Conservation (phyloP, 2,888 invertebrate species). For the Cabera pusaria region DNA sequence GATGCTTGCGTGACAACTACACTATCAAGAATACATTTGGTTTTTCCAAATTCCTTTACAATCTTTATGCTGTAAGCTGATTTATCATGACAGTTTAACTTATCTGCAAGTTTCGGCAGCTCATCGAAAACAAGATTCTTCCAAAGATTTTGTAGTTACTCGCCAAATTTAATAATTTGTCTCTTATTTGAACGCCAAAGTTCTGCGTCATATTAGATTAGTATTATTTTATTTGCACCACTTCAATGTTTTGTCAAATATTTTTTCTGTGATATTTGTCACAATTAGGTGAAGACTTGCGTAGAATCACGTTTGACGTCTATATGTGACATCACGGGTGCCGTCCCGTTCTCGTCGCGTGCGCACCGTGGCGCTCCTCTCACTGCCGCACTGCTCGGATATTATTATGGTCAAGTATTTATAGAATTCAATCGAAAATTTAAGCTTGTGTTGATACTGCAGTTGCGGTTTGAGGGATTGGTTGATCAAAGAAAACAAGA, state of each 20-base stretch:
- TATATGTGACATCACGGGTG: constrained; percentile 29
- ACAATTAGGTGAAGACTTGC: too few relatives aligned
- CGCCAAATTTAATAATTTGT: too few relatives aligned
- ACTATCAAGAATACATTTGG: constrained; percentile 1
- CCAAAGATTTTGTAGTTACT: too few relatives aligned
- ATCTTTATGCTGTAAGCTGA: constrained; percentile 1
- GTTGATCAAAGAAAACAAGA: too few relatives aligned
- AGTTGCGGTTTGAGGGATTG: too few relatives aligned
- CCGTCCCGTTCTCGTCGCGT: constrained; percentile 34
- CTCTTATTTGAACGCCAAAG: too few relatives aligned
- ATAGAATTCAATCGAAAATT: constrained; percentile 51
- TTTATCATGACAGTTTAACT: constrained; percentile 13
- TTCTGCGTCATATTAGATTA: too few relatives aligned
- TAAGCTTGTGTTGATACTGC: constrained; percentile 28
- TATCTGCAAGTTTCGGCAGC: constrained; percentile 6
- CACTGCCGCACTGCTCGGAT: constrained; percentile 49
- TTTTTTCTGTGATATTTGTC: too few relatives aligned
- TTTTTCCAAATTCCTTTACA: constrained; percentile 10
- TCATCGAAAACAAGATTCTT: too few relatives aligned
- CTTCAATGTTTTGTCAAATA: too few relatives aligned
- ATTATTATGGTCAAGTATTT: constrained; percentile 64
- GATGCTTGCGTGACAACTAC: constrained; percentile 5
- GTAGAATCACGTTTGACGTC: constrained; percentile 17
- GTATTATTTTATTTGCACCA: too few relatives aligned
- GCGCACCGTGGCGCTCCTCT: constrained; percentile 54